Evolutionary conservation across 2,797 vertebrate species (phyloP).

Genomic region (Galaxias olidus): DNA sequence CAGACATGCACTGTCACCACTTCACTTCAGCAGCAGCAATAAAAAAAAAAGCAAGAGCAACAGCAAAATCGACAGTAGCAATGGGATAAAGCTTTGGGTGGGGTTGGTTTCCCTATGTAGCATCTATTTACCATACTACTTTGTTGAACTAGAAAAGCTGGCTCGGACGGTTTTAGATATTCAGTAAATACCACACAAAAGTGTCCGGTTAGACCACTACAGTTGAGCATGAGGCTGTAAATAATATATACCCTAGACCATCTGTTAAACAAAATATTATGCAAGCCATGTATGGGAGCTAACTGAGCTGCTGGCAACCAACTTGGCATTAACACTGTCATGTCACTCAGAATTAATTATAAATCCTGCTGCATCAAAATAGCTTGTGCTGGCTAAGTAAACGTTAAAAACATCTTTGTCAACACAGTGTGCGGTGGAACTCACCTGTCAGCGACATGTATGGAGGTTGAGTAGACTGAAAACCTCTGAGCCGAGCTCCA

Average conservation of each 20-base stretch:
- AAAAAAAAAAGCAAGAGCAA: constrained; percentile 1
- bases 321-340: not conserved
- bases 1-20: too few species aligned
- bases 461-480: constrained; percentile 87
- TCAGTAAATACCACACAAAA: too few species aligned
- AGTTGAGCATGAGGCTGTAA: too few species aligned
- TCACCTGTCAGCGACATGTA: constrained; percentile 95
- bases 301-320: not conserved
- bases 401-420: constrained; percentile 1
- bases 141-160: constrained; percentile 40
- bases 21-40: not conserved
- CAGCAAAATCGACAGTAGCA: too few species aligned
- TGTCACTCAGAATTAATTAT: too few species aligned
- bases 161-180: not conserved
- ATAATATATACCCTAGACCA: too few species aligned
- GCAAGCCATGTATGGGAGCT: not conserved
- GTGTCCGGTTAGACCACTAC: too few species aligned
- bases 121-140: not conserved
- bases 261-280: too few species aligned
- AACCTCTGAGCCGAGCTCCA: constrained; percentile 82
- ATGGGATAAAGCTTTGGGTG: too few species aligned
- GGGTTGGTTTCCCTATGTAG: too few species aligned
- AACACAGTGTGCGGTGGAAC: not conserved
- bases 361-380: not conserved
- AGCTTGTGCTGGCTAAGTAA: constrained; percentile 18